phyloP scores from a whole-genome alignment of 2,888 invertebrate genomes.

The Spisula solida region DNA sequence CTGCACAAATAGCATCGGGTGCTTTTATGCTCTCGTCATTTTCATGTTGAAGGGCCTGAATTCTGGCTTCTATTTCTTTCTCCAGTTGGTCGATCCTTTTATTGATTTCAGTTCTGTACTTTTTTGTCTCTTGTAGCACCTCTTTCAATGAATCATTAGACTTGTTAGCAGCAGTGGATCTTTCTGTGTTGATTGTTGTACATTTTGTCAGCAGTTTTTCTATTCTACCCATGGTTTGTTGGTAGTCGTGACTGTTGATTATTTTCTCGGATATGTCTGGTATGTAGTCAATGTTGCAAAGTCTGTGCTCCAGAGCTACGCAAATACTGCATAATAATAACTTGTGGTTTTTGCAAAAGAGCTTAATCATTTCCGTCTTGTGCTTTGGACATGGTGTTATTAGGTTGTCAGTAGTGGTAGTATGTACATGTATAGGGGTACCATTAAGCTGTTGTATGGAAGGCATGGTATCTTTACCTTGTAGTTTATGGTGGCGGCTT shows the following conservation, averaged over 20 bases:
- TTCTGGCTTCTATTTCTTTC: background rate
- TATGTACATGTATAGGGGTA: background rate
- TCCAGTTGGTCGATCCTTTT: background rate
- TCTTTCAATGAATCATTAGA: background rate
- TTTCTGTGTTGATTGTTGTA: background rate
- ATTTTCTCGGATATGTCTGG: background rate
- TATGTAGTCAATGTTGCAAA: too few relatives aligned
- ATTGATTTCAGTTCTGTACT: background rate
- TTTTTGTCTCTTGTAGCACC: background rate
- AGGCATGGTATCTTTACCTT: background rate
- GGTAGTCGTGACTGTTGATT: background rate
- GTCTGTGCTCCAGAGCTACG: background rate
- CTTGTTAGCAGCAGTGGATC: background rate
- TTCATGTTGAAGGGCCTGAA: background rate
- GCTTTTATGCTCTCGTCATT: background rate
- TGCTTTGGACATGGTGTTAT: background rate
- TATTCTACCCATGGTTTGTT: background rate
- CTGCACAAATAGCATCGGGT: background rate
- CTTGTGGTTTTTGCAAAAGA: background rate
- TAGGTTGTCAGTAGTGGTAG: background rate
- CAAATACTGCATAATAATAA: background rate
- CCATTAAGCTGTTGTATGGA: background rate
- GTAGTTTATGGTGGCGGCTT: background rate
- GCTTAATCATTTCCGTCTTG: background rate
- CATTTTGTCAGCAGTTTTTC: background rate